A percentile compares a stretch with the other conserved stretches of the same genome.
Evolutionary conservation across 1,140 invertebrate species (phyloP).

Genomic region (Zaprionus capensis): DNA sequence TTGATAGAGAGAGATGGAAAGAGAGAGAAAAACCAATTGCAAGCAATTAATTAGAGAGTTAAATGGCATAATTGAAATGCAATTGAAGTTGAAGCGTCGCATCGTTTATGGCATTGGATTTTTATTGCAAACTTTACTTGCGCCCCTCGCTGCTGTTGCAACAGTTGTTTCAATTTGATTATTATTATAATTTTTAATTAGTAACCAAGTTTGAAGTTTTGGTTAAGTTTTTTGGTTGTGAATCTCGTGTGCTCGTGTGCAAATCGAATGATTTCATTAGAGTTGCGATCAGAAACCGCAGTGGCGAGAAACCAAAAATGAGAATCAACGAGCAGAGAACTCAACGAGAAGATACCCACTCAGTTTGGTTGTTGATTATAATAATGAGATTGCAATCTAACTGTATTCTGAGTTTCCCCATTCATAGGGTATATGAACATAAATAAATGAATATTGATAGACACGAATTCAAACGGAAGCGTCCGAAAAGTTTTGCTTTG

Average conservation of each 20-base stretch:
- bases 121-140: conserved; percentile 4
- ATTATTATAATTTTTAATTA: conserved; percentile 65
- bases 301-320: conserved; percentile 18
- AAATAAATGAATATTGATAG: conserved; percentile 42
- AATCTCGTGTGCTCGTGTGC: conserved; percentile 32
- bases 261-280: conserved; percentile 61
- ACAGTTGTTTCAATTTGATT: conserved; percentile 35
- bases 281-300: conserved; percentile 38
- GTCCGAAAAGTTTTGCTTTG: conserved; percentile 47
- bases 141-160: conserved; percentile 21
- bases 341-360: neutral
- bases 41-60: conserved; percentile 29
- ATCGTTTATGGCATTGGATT: neutral
- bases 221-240: conserved; percentile 11
- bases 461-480: conserved; percentile 64
- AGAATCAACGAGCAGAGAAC: neutral
- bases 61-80: neutral
- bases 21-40: neutral
- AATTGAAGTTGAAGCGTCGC: conserved; percentile 9
- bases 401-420: neutral
- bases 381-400: neutral
- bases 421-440: conserved; percentile 3
- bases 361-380: neutral
- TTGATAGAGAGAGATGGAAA: neutral
- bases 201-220: conserved; percentile 24